Base-by-base conservation (phyloP, 2,888 invertebrate genomes). In the Calephelis perditalis region DNA sequence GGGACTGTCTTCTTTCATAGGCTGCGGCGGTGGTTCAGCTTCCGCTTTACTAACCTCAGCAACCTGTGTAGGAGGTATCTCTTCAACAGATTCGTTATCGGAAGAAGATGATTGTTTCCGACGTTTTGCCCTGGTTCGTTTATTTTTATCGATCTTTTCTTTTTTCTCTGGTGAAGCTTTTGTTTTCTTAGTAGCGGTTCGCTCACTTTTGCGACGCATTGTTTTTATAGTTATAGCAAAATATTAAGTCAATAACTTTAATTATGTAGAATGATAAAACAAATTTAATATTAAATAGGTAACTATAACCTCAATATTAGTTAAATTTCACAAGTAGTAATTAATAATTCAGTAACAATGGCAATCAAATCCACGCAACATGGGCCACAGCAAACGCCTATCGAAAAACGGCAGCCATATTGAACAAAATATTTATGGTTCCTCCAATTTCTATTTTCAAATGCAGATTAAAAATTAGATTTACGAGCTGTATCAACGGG, bases 161-260 rank as follows among this genome's bases (percentile, higher is more conserved):
- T 92, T 92, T 74, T 93, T 93, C 66, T 95, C 94, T 52, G 94
- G 93, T 56, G 94, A 92, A 73, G 92, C 79, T 77, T 94, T 94
- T 7, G 92, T 81, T 79, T 94, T 94, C 77, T 93, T 94, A 75
- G 64, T 77, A 59, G 86, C 76, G 91, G 91, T 78, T 91, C 94
- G 86, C 92, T 95, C 94, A 81, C 95, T 95, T 86, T 95, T 95
- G 71, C 95, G 94, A 79, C 95, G 94, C 95, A 95, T 95, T 69
- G 61, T 76, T 57, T 63, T 26, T 55, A 55, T n/a, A n/a, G 49
- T 49, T 49, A 40, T 40, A 7, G 40, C 40, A 40, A 40, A 8
- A 40, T 6, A 26, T 26, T 5, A 8, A 7, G 40, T 40, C 6
- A 7, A 40, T 40, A 40, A 40, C 40, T 40, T 7, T 7, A 40